Evolutionary conservation across 2,888 invertebrate genomes (phyloP).

Genomic region (Aleiodes testaceus): DNA sequence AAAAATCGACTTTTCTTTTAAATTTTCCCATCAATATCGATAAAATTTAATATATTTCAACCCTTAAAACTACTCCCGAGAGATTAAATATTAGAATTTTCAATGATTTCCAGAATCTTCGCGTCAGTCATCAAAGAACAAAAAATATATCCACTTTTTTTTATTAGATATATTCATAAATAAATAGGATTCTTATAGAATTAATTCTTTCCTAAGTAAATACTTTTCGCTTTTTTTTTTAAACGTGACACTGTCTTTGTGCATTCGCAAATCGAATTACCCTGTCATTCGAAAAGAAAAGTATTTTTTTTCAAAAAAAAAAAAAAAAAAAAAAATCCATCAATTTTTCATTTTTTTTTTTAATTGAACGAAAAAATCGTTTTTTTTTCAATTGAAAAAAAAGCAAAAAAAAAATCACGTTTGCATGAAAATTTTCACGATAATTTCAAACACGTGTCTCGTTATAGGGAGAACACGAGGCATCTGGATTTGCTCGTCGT

Average conservation of each 20-base stretch:
- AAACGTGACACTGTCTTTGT: slow-evolving; percentile 5
- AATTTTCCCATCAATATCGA: too few relatives aligned
- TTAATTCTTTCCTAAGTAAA: not conserved
- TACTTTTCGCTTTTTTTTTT: not conserved
- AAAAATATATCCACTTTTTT: slow-evolving; percentile 9
- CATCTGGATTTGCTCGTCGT: slow-evolving; percentile 53
- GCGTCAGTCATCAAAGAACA: slow-evolving; percentile 17
- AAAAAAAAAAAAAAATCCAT: too few relatives aligned
- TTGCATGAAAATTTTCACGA: not conserved
- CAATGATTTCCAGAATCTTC: slow-evolving; percentile 2
- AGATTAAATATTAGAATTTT: slow-evolving; percentile 3
- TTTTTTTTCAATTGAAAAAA: too few relatives aligned
- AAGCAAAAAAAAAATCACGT: not conserved
- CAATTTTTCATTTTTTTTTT: too few relatives aligned
- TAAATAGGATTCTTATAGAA: slow-evolving; percentile 17
- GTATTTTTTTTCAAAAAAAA: not conserved
- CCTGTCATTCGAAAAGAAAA: not conserved
- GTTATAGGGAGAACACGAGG: slow-evolving; percentile 67
- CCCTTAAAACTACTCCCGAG: not conserved
- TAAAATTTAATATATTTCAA: not conserved
- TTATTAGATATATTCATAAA: not conserved
- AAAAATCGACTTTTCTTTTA: too few relatives aligned
- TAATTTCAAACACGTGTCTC: slow-evolving; percentile 69
- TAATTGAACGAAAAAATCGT: too few relatives aligned
- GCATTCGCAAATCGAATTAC: not conserved